A percentile compares a stretch with the other conserved stretches of the same genome.
Evolutionary conservation across 1,140 invertebrate species (phyloP).

Genomic region (Drosophila hydei): DNA sequence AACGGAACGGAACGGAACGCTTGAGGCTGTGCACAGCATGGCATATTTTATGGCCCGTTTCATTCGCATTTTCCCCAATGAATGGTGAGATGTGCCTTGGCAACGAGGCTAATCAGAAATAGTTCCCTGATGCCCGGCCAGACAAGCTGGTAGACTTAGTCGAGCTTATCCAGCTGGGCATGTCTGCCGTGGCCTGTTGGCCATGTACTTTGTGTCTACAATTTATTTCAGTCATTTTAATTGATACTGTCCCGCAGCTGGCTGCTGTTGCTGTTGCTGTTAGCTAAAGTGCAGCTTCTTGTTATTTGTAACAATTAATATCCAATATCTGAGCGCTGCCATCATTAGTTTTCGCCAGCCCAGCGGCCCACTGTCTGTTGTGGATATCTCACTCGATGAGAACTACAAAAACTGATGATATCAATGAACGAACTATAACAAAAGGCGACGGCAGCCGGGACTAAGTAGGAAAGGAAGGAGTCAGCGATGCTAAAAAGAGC

Average conservation of each 20-base stretch:
- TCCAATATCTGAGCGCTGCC: constrained; percentile 70
- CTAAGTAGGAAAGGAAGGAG: constrained; percentile 36
- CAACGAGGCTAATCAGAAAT: constrained; percentile 64
- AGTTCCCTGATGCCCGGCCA: constrained; percentile 40
- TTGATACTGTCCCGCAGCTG: constrained; percentile 65
- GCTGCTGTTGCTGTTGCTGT: background rate
- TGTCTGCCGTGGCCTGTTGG: constrained; percentile 3
- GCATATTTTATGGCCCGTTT: constrained; percentile 34
- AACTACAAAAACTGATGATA: constrained; percentile 61
- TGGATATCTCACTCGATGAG: constrained; percentile 58
- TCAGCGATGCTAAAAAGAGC: constrained; percentile 15
- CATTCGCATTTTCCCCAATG: constrained; percentile 20
- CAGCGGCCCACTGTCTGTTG: constrained; percentile 27
- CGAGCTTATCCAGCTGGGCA: constrained; percentile 26
- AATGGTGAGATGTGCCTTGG: background rate
- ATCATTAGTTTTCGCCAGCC: constrained; percentile 65
- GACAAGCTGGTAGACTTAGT: constrained; percentile 13
- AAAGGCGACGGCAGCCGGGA: constrained; percentile 16
- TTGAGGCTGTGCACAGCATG: constrained; percentile 3
- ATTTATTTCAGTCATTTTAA: constrained; percentile 80
- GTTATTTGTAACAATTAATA: constrained; percentile 82
- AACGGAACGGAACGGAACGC: background rate
- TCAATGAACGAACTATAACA: constrained; percentile 62
- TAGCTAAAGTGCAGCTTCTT: constrained; percentile 46
- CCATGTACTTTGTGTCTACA: constrained; percentile 62